phyloP scores from a whole-genome alignment of 1,140 invertebrate genomes.

The Doryteuthis pealeii region DNA sequence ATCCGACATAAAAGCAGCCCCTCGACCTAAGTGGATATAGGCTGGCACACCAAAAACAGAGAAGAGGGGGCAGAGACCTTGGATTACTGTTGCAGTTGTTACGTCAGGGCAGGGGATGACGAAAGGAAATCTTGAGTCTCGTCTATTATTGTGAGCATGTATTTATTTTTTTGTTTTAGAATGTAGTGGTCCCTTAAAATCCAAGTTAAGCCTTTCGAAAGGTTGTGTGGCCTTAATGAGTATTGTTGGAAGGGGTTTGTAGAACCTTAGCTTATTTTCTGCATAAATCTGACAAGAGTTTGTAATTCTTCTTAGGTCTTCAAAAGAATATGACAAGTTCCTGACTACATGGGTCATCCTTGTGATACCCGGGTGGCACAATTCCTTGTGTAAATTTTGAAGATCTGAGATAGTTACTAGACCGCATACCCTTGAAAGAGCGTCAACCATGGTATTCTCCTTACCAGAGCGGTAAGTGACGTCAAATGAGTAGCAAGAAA shows the following conservation, averaged over 20 bases:
- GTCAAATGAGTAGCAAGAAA: no score
- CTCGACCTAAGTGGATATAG: background rate
- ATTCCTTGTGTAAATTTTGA: no score
- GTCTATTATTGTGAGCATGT: conserved; percentile 43
- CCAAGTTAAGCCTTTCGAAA: conserved; percentile 40
- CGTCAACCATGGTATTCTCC: no score
- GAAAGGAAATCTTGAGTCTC: conserved; percentile 52
- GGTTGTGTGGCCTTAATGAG: conserved; percentile 40
- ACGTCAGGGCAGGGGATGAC: conserved; percentile 33
- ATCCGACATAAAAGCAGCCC: background rate
- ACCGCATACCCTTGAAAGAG: no score
- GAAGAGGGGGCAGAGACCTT: conserved; percentile 26
- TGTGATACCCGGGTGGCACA: no score
- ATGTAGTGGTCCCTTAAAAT: conserved; percentile 47
- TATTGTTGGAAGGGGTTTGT: conserved; percentile 1
- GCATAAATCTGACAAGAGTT: no score
- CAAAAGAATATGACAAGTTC: no score
- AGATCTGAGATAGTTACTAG: no score
- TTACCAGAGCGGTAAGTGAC: no score
- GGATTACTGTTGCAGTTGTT: conserved; percentile 33
- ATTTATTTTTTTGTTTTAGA: conserved; percentile 35
- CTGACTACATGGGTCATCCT: no score
- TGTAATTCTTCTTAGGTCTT: no score
- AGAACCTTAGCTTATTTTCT: no score
- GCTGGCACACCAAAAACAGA: background rate